These are phyloP conservation scores for Mayetiola destructor DNA, from an alignment of 2,888 invertebrate genomes.

Conservation along the genomic window DNA sequence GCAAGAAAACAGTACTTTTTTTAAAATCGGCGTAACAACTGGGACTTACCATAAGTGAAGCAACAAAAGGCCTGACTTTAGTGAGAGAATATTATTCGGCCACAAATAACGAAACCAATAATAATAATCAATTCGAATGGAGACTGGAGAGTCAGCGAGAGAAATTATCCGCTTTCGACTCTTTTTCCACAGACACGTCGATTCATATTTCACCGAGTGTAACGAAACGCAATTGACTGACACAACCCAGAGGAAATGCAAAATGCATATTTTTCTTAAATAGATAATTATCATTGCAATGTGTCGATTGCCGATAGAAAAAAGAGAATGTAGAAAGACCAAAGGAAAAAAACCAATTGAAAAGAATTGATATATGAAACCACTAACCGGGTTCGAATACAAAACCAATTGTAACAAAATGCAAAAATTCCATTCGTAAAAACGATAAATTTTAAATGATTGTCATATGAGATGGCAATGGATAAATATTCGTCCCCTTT, in stretches of 20 bases:
- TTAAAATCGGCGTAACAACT: too few relatives aligned
- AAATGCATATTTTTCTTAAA: not conserved
- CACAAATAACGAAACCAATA: too few relatives aligned
- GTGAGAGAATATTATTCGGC: too few relatives aligned
- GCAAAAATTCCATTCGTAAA: constrained; percentile 4
- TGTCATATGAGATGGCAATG: not conserved
- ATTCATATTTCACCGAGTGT: constrained; percentile 1
- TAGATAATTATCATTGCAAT: not conserved
- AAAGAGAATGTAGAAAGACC: not conserved
- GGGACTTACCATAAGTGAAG: too few relatives aligned
- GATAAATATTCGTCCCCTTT: constrained; percentile 1
- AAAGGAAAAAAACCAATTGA: not conserved
- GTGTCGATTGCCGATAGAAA: not conserved
- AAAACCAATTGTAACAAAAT: constrained; percentile 1
- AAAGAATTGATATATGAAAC: constrained; percentile 2
- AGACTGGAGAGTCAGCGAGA: too few relatives aligned
- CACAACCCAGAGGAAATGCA: not conserved
- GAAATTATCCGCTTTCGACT: not conserved
- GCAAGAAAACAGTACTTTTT: too few relatives aligned
- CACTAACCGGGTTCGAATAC: not conserved
- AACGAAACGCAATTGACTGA: not conserved
- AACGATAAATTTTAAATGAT: constrained; percentile 3
- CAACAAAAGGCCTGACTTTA: too few relatives aligned
- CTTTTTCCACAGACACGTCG: not conserved
- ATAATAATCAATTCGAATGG: too few relatives aligned